Conservation (phyloP, 2,888 invertebrate genomes). For the Argyresthia albistria region DNA sequence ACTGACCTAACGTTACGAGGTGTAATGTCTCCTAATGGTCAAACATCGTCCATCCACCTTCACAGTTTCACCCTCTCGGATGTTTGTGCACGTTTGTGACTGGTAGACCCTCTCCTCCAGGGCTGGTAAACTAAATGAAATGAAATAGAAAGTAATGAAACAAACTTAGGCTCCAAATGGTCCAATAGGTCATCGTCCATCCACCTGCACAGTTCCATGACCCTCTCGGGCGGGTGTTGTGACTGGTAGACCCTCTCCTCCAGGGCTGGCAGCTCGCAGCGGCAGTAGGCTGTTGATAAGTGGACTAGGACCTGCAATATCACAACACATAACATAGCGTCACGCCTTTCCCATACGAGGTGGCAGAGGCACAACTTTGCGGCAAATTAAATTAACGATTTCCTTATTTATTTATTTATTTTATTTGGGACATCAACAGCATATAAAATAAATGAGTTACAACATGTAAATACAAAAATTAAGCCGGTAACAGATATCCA, state of each 20-base stretch:
- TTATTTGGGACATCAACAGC: no score
- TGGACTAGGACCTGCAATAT: slow-evolving; percentile 82
- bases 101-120: slow-evolving; percentile 88
- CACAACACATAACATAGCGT: no score
- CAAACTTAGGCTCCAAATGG: slow-evolving; percentile 78
- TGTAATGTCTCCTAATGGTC: slow-evolving; percentile 78
- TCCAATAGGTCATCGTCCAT: slow-evolving; percentile 77
- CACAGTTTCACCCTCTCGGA: slow-evolving; percentile 74
- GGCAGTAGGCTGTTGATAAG: slow-evolving; percentile 94
- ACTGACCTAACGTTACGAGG: no score
- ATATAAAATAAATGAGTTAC: no score
- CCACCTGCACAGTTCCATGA: slow-evolving; percentile 78
- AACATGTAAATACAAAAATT: no score
- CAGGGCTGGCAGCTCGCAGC: slow-evolving; percentile 83
- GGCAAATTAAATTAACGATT: no score
- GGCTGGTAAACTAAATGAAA: slow-evolving; percentile 45
- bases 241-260: slow-evolving; percentile 88
- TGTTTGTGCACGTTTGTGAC: slow-evolving; percentile 67
- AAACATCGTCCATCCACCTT: slow-evolving; percentile 79
- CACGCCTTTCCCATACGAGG: no score
- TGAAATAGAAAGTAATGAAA: slow-evolving; percentile 4
- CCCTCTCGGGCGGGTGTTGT: slow-evolving; percentile 70
- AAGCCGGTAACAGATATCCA: no score
- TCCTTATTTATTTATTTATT: no score
- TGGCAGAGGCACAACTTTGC: no score